Conservation (phyloP, 1,140 invertebrate genomes). For the Harpegnathos saltator region DNA sequence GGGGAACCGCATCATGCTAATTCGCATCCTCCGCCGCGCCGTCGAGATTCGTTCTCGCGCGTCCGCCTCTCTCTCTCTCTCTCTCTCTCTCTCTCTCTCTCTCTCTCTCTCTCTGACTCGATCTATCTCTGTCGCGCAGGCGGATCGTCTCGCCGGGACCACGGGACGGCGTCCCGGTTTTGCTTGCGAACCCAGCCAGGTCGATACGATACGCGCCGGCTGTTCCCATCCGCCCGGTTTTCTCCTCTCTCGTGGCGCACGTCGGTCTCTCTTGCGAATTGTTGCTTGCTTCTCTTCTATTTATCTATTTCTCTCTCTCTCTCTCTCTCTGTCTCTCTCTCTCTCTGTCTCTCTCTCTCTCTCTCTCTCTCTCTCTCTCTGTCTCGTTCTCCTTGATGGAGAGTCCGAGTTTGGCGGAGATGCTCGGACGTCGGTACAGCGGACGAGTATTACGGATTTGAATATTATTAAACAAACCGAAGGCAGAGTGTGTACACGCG, state of each 20-base stretch:
- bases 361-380: not conserved
- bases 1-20: constrained; percentile 69
- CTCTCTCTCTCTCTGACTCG: too few species aligned
- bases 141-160: constrained; percentile 54
- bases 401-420: too few species aligned
- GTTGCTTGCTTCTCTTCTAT: not conserved
- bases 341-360: not conserved
- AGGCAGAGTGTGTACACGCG: too few species aligned
- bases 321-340: too few species aligned
- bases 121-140: too few species aligned
- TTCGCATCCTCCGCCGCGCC: constrained; percentile 57
- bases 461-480: too few species aligned
- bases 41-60: constrained; percentile 48
- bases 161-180: constrained; percentile 33
- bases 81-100: too few species aligned
- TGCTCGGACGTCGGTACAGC: too few species aligned
- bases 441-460: too few species aligned
- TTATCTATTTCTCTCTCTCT: too few species aligned
- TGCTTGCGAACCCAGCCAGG: constrained; percentile 33
- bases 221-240: constrained; percentile 33
- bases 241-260: constrained; percentile 4
- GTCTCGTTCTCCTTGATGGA: not conserved
- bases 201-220: constrained; percentile 23
- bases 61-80: constrained; percentile 26
- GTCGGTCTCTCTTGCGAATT: not conserved